A percentile compares a stretch with the other conserved stretches of the same genome.
Evolutionary conservation across 1,140 invertebrate species (phyloP).

Genomic region (Drosophila triauraria): DNA sequence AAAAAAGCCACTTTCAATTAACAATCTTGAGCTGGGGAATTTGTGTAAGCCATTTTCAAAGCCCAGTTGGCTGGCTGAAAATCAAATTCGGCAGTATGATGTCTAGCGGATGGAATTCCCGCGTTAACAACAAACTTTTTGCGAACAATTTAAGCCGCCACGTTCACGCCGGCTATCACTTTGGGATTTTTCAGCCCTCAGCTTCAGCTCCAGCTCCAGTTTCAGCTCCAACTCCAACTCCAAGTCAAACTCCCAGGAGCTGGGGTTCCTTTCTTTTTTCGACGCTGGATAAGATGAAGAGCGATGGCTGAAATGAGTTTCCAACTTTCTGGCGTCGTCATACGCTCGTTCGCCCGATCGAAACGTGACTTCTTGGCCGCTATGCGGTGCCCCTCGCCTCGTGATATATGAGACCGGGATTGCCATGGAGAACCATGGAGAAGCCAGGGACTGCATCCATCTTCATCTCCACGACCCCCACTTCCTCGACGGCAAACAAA

Average conservation of each 20-base stretch:
- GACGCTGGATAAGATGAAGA: slow-evolving; percentile 13
- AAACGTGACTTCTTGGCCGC: slow-evolving; percentile 48
- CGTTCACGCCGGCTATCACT: slow-evolving; percentile 21
- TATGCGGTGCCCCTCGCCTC: not conserved
- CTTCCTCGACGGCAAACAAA: not conserved
- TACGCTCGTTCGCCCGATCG: slow-evolving; percentile 42
- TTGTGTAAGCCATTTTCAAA: not conserved
- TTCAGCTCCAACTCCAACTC: not conserved
- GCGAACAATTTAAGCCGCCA: slow-evolving; percentile 36
- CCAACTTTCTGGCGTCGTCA: slow-evolving; percentile 30
- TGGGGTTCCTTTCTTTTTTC: not conserved
- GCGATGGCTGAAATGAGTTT: slow-evolving; percentile 39
- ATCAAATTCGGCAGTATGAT: slow-evolving; percentile 11
- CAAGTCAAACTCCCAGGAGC: slow-evolving; percentile 12
- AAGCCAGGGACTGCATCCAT: slow-evolving; percentile 22
- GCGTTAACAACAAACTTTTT: slow-evolving; percentile 22
- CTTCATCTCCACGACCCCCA: not conserved
- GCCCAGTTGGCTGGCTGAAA: slow-evolving; percentile 1
- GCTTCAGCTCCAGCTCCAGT: not conserved
- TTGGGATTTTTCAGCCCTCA: slow-evolving; percentile 13
- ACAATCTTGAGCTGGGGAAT: not conserved
- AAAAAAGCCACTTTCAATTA: slow-evolving; percentile 4
- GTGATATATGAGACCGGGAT: slow-evolving; percentile 34
- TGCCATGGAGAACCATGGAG: slow-evolving; percentile 6
- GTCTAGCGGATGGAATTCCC: slow-evolving; percentile 8